A percentile compares a stretch with the other conserved stretches of the same genome.
phyloP scores from a whole-genome alignment of 2,113 vertebrate species.

The Entelurus aequoreus region DNA sequence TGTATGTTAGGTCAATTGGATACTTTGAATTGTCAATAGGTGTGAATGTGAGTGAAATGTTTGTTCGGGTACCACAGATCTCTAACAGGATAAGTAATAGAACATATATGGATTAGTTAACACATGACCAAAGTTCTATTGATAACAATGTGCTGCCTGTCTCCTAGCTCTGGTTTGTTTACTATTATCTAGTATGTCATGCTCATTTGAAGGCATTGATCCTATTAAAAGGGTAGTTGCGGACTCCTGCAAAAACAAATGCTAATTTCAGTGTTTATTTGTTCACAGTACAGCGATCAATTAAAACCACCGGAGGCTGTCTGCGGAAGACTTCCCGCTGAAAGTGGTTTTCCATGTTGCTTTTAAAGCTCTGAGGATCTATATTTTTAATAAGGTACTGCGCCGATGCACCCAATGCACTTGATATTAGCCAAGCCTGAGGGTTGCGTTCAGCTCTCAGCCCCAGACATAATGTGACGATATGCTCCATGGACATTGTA shows the following conservation, averaged over 20 bases:
- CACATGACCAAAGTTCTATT: neutral
- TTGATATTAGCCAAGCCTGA: constrained; percentile 10
- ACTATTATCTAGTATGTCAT: too few relatives aligned
- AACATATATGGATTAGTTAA: neutral
- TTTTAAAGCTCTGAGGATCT: constrained; percentile 15
- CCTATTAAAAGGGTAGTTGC: neutral
- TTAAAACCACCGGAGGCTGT: neutral
- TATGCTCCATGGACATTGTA: constrained; percentile 35
- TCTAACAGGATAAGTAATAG: neutral
- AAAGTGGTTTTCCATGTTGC: constrained; percentile 6
- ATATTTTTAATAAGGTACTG: constrained; percentile 22
- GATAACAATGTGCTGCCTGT: too few relatives aligned
- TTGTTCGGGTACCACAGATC: neutral
- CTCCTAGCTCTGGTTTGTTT: too few relatives aligned
- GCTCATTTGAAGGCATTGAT: too few relatives aligned
- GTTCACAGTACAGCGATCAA: neutral
- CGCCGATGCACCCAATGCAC: constrained; percentile 1
- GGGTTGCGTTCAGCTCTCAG: constrained; percentile 37
- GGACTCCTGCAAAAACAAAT: neutral
- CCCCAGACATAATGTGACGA: constrained; percentile 47
- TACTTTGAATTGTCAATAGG: too few relatives aligned
- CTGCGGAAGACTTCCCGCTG: neutral
- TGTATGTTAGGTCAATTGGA: too few relatives aligned
- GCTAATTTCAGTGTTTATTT: constrained; percentile 1
- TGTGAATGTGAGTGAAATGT: too few relatives aligned